phyloP scores from a whole-genome alignment of 2,888 invertebrate genomes.

The Epsilonema sp. region DNA sequence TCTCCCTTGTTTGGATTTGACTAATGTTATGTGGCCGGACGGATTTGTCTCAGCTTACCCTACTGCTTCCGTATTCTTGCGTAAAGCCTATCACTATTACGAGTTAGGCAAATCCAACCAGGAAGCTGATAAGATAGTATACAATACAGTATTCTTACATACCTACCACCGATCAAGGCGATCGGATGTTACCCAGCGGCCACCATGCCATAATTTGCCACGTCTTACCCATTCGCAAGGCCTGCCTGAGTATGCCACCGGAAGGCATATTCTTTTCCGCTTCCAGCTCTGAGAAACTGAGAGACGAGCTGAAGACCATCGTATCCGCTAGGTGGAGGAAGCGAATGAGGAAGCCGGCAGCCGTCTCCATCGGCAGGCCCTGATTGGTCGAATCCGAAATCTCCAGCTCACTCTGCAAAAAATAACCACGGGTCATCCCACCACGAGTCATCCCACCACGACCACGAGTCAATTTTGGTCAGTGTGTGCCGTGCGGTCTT shows the following conservation, averaged over 20 bases:
- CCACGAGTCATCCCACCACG: neutral
- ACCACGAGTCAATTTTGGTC: neutral
- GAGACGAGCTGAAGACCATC: constrained; percentile 85
- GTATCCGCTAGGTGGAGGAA: constrained; percentile 97
- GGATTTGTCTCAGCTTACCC: too few species aligned
- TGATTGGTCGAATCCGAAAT: constrained; percentile 87
- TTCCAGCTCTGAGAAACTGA: constrained; percentile 91
- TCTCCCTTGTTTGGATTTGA: too few species aligned
- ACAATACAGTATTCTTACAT: too few species aligned
- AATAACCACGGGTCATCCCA: neutral
- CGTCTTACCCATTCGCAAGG: constrained; percentile 50
- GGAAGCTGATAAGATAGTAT: too few species aligned
- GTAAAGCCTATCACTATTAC: too few species aligned
- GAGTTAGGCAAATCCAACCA: too few species aligned
- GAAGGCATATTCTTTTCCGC: constrained; percentile 99
- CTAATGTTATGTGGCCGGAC: too few species aligned
- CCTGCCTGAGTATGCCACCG: constrained; percentile 92
- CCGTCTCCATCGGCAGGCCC: constrained; percentile 92
- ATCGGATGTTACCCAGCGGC: too few species aligned
- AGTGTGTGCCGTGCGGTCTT: too few species aligned
- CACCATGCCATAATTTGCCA: too few species aligned
- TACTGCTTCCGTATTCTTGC: too few species aligned
- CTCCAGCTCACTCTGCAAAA: constrained; percentile 71
- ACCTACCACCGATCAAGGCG: too few species aligned
- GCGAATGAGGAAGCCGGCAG: constrained; percentile 89